Evolutionary conservation across 2,888 invertebrate species (phyloP).

Genomic region (Lepidochrysops patricia): DNA sequence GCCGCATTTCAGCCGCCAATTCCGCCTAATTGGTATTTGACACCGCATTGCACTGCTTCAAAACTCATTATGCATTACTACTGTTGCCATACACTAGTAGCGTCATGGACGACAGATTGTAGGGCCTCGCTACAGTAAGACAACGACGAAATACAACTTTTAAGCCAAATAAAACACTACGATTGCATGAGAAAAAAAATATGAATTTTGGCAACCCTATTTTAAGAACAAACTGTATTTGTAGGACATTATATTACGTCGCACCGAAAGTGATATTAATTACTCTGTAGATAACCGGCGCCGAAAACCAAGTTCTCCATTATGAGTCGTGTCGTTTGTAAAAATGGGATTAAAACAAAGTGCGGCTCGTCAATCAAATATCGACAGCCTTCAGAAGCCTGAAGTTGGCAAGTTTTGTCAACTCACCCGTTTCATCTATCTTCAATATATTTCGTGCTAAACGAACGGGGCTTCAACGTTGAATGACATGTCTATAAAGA

Average conservation of each 20-base stretch:
- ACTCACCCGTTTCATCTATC: constrained; percentile 23
- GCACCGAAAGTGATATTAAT: background rate
- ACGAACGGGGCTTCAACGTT: background rate
- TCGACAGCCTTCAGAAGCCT: constrained; percentile 16
- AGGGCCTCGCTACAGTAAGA: too few relatives aligned
- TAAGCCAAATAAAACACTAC: too few relatives aligned
- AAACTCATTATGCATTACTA: background rate
- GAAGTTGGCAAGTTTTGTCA: constrained; percentile 29
- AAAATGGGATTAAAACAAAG: constrained; percentile 38
- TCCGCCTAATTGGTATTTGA: background rate
- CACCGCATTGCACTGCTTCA: background rate
- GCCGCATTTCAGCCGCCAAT: background rate
- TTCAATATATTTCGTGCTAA: constrained; percentile 15
- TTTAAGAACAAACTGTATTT: background rate
- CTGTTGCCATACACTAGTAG: too few relatives aligned
- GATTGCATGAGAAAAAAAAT: too few relatives aligned
- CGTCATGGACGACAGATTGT: too few relatives aligned
- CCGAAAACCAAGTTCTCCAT: constrained; percentile 10
- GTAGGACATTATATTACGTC: background rate
- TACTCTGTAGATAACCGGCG: background rate
- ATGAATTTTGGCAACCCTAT: too few relatives aligned
- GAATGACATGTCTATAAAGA: background rate
- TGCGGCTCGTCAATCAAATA: constrained; percentile 37
- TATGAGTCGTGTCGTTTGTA: constrained; percentile 22
- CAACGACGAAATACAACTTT: too few relatives aligned